Evolutionary conservation across 2,797 vertebrate species (phyloP).

Genomic region (Enteromius treurensis): DNA sequence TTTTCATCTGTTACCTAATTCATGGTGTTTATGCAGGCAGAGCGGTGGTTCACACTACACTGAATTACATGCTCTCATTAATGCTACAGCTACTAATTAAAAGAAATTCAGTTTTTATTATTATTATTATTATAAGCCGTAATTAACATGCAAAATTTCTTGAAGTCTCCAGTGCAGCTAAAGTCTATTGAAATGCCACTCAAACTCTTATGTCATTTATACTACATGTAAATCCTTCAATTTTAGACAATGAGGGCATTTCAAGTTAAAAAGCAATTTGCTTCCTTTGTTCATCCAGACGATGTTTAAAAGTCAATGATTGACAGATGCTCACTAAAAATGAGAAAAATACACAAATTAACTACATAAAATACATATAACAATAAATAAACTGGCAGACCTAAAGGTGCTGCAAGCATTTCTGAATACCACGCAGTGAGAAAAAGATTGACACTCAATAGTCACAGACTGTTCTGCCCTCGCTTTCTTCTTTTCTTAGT

Average conservation of each 20-base stretch:
- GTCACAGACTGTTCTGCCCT: constrained; percentile 3
- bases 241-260: background rate
- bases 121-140: constrained; percentile 6
- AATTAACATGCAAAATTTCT: constrained; percentile 43
- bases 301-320: background rate
- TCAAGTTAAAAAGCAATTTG: background rate
- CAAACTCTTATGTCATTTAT: background rate
- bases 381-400: background rate
- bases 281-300: background rate
- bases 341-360: background rate
- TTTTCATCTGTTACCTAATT: constrained; percentile 36
- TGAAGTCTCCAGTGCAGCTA: constrained; percentile 7
- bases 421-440: constrained; percentile 14
- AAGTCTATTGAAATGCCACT: constrained; percentile 32
- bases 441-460: constrained; percentile 26
- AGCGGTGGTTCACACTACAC: constrained; percentile 40
- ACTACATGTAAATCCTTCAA: constrained; percentile 3
- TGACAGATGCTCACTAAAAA: background rate
- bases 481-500: constrained; percentile 23
- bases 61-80: constrained; percentile 47
- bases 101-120: constrained; percentile 31
- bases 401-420: background rate
- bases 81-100: constrained; percentile 49
- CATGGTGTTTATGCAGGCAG: constrained; percentile 44
- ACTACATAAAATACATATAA: background rate